These are phyloP conservation scores for Tuberolachnus salignus DNA, from an alignment of 2,888 invertebrate genomes.

Conservation along the genomic window DNA sequence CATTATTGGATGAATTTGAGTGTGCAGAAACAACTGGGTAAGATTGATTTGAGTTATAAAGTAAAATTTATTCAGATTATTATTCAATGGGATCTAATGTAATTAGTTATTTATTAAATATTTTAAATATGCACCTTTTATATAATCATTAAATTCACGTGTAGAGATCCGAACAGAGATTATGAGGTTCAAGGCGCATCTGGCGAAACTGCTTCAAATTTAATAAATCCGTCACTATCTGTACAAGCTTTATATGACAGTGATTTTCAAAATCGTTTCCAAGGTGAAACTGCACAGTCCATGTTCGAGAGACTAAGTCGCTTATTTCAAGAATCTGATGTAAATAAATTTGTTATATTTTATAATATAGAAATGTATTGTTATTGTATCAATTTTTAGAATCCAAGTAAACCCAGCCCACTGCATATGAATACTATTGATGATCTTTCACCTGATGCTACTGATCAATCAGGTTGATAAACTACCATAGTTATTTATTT, in stretches of 20 bases:
- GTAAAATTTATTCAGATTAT: neutral
- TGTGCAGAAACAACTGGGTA: slow-evolving; percentile 38
- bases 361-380: neutral
- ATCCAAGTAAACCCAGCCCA: neutral
- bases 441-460: neutral
- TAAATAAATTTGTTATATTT: neutral
- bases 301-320: slow-evolving; percentile 52
- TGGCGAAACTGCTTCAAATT: slow-evolving; percentile 22
- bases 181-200: slow-evolving; percentile 12
- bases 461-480: slow-evolving; percentile 27
- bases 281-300: slow-evolving; percentile 47
- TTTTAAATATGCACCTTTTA: neutral
- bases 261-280: slow-evolving; percentile 42
- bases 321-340: slow-evolving; percentile 45
- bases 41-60: neutral
- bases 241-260: slow-evolving; percentile 33
- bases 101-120: too few relatives aligned
- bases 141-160: neutral
- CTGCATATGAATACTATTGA: neutral
- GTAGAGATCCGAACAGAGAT: slow-evolving; percentile 2
- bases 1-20: slow-evolving; percentile 46
- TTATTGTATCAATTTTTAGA: slow-evolving; percentile 11
- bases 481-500: neutral
- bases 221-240: slow-evolving; percentile 12
- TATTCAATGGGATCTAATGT: too few relatives aligned